These are phyloP conservation scores for Scalopus aquaticus DNA, from an alignment of 2,113 vertebrate genomes.

Conservation along the genomic window DNA sequence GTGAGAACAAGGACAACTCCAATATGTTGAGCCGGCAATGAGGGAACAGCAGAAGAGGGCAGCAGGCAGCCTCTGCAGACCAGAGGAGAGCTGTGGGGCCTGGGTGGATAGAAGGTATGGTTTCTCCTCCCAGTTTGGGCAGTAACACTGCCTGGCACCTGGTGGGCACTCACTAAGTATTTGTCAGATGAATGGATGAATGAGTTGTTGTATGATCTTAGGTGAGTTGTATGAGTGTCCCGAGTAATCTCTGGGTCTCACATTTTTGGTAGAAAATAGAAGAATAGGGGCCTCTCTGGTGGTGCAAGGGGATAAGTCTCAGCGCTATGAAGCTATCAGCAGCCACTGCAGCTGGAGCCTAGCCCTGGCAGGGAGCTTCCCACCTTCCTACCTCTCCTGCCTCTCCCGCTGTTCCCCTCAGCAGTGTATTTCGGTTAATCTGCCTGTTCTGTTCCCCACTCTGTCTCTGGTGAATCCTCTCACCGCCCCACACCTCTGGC, in stretches of 20 bases:
- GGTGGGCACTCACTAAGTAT: neutral
- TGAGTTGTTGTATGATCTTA: neutral
- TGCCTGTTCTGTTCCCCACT: too few relatives aligned
- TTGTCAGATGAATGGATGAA: neutral
- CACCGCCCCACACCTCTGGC: too few relatives aligned
- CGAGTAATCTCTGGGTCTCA: neutral
- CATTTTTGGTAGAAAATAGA: neutral
- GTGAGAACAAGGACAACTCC: neutral
- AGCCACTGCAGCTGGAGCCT: too few relatives aligned
- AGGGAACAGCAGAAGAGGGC: neutral
- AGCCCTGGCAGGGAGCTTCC: too few relatives aligned
- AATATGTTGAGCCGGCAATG: neutral
- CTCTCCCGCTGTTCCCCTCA: too few relatives aligned
- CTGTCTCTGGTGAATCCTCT: too few relatives aligned
- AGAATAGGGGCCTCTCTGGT: too few relatives aligned
- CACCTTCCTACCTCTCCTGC: too few relatives aligned
- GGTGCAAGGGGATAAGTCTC: too few relatives aligned
- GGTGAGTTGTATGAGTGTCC: neutral
- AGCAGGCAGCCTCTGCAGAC: neutral
- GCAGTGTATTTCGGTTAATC: too few relatives aligned
- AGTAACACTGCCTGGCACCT: neutral
- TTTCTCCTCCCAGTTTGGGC: neutral
- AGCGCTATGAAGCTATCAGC: too few relatives aligned
- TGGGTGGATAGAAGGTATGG: neutral
- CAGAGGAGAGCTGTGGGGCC: neutral